Percentiles rank a stretch among this genome's conserved stretches.
Conservation (phyloP, 2,797 vertebrate species). For the Melanogrammus aeglefinus region DNA sequence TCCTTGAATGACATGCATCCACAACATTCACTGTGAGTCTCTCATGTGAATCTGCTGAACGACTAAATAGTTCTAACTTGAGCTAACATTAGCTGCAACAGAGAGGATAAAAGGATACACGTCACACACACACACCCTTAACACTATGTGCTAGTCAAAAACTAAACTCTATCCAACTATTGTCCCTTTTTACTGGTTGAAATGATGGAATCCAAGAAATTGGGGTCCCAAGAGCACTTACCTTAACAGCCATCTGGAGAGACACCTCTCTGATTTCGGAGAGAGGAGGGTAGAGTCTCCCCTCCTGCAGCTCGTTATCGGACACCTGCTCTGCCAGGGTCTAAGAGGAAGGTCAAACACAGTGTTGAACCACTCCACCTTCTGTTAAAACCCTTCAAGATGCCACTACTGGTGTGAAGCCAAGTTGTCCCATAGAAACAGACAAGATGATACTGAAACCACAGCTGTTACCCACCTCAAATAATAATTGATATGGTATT, state of each 20-base stretch:
- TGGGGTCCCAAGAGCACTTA: slow-evolving; percentile 56
- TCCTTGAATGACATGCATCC: neutral
- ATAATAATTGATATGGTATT: neutral
- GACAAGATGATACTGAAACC: neutral
- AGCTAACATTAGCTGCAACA: neutral
- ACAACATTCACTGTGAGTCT: too few relatives aligned
- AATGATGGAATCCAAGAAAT: neutral
- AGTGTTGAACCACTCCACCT: slow-evolving; percentile 10
- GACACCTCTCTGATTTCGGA: slow-evolving; percentile 95
- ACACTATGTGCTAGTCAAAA: neutral
- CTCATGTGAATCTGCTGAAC: too few relatives aligned
- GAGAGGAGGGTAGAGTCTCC: slow-evolving; percentile 90
- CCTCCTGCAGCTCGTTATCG: slow-evolving; percentile 83
- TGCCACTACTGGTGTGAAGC: neutral
- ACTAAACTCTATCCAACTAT: neutral
- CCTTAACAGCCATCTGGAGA: slow-evolving; percentile 88
- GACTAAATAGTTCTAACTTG: neutral
- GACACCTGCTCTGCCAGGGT: slow-evolving; percentile 84
- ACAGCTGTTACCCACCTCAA: neutral
- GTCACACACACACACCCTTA: neutral
- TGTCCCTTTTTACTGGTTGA: neutral
- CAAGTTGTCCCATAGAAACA: neutral
- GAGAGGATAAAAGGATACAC: too few relatives aligned
- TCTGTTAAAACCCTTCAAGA: neutral
- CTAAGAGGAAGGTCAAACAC: slow-evolving; percentile 57